Conservation (phyloP, 2,113 vertebrate genomes). For the Anthoscopus minutus region DNA sequence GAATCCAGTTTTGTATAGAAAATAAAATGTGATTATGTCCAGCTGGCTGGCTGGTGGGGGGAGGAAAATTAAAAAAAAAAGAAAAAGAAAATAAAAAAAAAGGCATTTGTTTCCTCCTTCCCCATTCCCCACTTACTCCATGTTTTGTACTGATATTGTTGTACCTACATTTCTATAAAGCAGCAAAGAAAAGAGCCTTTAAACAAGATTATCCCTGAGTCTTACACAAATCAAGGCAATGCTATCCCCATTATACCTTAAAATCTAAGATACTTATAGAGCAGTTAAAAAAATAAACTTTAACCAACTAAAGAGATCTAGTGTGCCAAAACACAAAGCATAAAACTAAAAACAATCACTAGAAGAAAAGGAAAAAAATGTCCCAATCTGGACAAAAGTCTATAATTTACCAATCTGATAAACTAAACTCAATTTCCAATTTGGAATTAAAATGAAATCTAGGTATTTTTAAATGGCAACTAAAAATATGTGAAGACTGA, state of each 20-base stretch:
- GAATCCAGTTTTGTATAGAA: neutral
- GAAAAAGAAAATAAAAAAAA: neutral
- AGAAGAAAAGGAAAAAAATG: constrained; percentile 52
- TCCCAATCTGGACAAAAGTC: constrained; percentile 87
- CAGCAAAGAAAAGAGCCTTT: constrained; percentile 39
- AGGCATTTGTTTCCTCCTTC: neutral
- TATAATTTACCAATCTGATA: constrained; percentile 98
- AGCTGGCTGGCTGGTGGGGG: neutral
- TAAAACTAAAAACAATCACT: constrained; percentile 39
- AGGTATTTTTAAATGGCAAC: constrained; percentile 64
- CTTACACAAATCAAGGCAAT: constrained; percentile 57
- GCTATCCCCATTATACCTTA: constrained; percentile 56
- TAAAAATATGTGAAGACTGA: constrained; percentile 1
- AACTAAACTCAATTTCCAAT: constrained; percentile 92
- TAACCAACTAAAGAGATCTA: constrained; percentile 35
- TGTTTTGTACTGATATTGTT: neutral
- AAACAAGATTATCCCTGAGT: constrained; percentile 76
- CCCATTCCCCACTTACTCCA: constrained; percentile 32
- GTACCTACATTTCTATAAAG: constrained; percentile 53
- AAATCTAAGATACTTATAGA: constrained; percentile 42
- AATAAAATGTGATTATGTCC: neutral
- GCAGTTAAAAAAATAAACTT: constrained; percentile 51
- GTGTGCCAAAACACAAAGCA: constrained; percentile 57
- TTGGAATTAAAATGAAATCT: constrained; percentile 88
- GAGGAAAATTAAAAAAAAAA: neutral